Conservation (phyloP, 2,888 invertebrate species). For the Clanis bilineata region DNA sequence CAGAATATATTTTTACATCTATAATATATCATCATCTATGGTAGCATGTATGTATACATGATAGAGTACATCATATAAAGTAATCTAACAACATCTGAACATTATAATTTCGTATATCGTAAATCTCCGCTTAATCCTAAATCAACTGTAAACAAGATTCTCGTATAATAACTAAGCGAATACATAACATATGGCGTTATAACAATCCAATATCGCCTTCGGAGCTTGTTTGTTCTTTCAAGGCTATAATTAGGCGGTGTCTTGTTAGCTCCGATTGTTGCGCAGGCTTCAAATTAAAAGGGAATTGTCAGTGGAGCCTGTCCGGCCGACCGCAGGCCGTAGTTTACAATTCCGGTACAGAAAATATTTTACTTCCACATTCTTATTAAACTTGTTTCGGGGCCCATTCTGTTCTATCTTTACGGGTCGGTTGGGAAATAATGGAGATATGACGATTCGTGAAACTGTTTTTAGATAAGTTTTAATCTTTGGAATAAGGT, state of each 20-base stretch:
- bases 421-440: constrained; percentile 46
- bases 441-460: constrained; percentile 41
- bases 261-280: constrained; percentile 73
- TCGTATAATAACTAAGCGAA: constrained; percentile 29
- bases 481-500: not conserved
- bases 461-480: constrained; percentile 4
- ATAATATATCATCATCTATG: not conserved
- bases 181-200: constrained; percentile 65
- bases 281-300: constrained; percentile 77
- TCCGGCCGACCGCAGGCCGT: constrained; percentile 67
- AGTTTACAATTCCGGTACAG: constrained; percentile 79
- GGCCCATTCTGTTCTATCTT: constrained; percentile 66
- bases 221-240: constrained; percentile 73
- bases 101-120: constrained; percentile 16
- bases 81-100: not conserved
- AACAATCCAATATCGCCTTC: constrained; percentile 54
- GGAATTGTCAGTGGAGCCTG: constrained; percentile 62
- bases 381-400: constrained; percentile 77
- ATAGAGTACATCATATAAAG: not conserved
- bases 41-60: not conserved
- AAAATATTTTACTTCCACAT: constrained; percentile 80
- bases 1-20: no score
- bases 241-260: constrained; percentile 75
- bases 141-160: constrained; percentile 19
- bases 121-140: constrained; percentile 22